Percentiles rank a stretch among this genome's conserved stretches.
These are phyloP conservation scores for Leptarthrus brevirostris DNA, from an alignment of 2,888 invertebrate species.

Conservation along the genomic window DNA sequence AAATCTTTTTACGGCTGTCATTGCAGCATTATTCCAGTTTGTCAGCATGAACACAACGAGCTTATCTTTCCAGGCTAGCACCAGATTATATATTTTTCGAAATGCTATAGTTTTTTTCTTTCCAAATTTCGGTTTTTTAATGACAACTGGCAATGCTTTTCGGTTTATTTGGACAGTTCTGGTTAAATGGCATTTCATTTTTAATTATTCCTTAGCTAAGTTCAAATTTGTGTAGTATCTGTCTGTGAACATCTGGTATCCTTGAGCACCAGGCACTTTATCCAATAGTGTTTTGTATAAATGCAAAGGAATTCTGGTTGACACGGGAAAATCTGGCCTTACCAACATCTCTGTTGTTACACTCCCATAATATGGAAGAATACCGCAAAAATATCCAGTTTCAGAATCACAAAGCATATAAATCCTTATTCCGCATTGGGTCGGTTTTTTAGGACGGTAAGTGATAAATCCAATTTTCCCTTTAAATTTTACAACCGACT, in stretches of 20 bases:
- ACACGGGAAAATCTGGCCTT: too few relatives aligned
- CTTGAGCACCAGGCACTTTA: neutral
- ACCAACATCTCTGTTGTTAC: conserved; percentile 3
- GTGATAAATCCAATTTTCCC: neutral
- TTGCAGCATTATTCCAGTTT: neutral
- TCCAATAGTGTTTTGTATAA: too few relatives aligned
- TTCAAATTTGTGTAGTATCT: conserved; percentile 11
- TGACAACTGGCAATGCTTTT: too few relatives aligned
- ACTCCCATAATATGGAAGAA: neutral
- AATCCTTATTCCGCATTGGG: neutral
- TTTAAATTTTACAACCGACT: conserved; percentile 4
- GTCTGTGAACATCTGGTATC: conserved; percentile 2
- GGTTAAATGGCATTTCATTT: neutral
- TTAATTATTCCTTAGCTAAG: conserved; percentile 2
- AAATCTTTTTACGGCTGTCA: neutral
- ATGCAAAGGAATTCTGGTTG: too few relatives aligned
- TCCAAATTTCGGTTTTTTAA: neutral
- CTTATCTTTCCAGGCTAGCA: too few relatives aligned
- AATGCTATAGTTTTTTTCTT: neutral
- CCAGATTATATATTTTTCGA: neutral
- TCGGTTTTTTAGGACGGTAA: neutral
- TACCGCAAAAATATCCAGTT: too few relatives aligned
- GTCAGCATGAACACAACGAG: neutral
- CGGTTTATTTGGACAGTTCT: conserved; percentile 1
- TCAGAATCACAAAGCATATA: conserved; percentile 1